Percentiles rank a stretch among this genome's conserved stretches.
phyloP scores from a whole-genome alignment of 2,113 vertebrate genomes.

The Nycticryphes semicollaris region DNA sequence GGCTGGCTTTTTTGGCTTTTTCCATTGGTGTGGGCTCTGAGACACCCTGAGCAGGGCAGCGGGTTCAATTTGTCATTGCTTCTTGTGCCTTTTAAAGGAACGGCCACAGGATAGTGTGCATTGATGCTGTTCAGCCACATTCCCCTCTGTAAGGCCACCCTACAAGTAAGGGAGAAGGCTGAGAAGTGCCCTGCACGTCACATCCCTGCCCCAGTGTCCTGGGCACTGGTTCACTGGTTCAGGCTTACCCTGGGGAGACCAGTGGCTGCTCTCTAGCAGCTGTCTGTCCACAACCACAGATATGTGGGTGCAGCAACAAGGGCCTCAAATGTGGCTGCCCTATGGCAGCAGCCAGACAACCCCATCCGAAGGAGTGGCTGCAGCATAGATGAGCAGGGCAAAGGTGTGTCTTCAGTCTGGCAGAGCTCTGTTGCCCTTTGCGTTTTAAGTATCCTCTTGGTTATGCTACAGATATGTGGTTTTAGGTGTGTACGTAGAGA shows the following conservation, averaged over 20 bases:
- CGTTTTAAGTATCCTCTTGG: background rate
- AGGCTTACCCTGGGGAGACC: background rate
- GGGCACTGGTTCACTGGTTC: background rate
- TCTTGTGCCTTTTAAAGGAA: background rate
- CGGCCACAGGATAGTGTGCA: background rate
- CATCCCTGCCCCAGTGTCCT: background rate
- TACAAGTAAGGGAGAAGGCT: fast-evolving
- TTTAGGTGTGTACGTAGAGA: background rate
- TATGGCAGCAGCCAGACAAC: slow-evolving; percentile 40
- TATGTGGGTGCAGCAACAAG: background rate
- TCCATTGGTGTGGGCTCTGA: fast-evolving
- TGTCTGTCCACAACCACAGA: background rate
- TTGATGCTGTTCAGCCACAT: background rate
- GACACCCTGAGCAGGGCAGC: background rate
- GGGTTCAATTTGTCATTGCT: fast-evolving
- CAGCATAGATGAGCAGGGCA: background rate
- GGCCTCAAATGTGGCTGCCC: slow-evolving; percentile 52
- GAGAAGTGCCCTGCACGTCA: background rate
- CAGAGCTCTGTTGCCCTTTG: background rate
- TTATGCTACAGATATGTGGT: background rate
- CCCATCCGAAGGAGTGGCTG: background rate
- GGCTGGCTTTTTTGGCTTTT: background rate
- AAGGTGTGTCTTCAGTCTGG: background rate
- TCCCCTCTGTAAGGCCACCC: background rate
- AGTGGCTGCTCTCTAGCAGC: background rate